Evolutionary conservation across 1,140 invertebrate genomes (phyloP).

Genomic region (Portunus trituberculatus): DNA sequence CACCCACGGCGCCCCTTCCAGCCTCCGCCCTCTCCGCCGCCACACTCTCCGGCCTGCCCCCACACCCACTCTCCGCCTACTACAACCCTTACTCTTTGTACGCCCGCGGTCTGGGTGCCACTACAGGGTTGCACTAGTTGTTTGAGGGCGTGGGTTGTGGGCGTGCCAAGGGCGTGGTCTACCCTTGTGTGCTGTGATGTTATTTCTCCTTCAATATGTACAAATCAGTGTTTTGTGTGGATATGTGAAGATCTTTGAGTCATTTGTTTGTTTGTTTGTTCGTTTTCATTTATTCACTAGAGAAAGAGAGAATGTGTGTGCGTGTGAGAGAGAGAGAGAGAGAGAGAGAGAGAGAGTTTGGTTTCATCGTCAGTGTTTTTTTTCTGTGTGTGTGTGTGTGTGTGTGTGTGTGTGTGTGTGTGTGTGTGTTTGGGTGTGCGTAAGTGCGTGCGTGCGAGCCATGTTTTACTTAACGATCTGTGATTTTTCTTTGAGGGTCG

Average conservation of each 20-base stretch:
- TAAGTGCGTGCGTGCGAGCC: background rate
- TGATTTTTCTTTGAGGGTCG: slow-evolving; percentile 65
- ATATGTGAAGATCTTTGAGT: slow-evolving; percentile 56
- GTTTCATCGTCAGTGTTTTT: slow-evolving; percentile 40
- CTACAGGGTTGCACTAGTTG: slow-evolving; percentile 73
- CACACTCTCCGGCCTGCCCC: slow-evolving; percentile 72
- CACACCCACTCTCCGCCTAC: slow-evolving; percentile 76
- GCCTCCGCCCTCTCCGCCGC: slow-evolving; percentile 76
- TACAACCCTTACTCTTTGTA: slow-evolving; percentile 77
- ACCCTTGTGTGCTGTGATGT: slow-evolving; percentile 69
- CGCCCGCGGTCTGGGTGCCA: slow-evolving; percentile 74
- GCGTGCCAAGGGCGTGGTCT: slow-evolving; percentile 41
- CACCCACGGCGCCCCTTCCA: slow-evolving; percentile 72
- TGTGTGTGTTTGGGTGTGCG: background rate
- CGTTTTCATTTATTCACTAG: background rate
- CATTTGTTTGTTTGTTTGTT: slow-evolving; percentile 16
- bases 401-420: background rate
- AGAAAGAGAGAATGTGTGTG: too few species aligned
- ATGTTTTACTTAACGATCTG: slow-evolving; percentile 73
- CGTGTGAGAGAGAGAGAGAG: too few species aligned
- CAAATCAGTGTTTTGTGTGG: slow-evolving; percentile 72
- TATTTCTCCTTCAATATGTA: slow-evolving; percentile 72
- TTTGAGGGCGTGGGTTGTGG: slow-evolving; percentile 47
- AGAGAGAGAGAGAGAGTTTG: background rate
- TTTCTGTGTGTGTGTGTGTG: slow-evolving; percentile 62